Evolutionary conservation across 2,888 invertebrate species (phyloP).

Genomic region (Desoria tigrina): DNA sequence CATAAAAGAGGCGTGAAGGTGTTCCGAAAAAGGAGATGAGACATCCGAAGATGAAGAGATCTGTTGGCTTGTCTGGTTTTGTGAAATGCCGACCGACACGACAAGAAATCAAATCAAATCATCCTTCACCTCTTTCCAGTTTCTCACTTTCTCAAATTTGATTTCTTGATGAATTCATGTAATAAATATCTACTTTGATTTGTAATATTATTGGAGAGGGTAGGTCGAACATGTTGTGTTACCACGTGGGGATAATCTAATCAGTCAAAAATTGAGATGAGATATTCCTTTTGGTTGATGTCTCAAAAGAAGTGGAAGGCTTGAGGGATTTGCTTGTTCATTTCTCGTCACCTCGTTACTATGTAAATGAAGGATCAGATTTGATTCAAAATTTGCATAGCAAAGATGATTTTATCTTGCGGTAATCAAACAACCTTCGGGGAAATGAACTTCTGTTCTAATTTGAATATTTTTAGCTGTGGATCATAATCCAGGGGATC

Average conservation of each 20-base stretch:
- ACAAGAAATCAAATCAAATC: conserved; percentile 19
- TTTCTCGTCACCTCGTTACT: conserved; percentile 41
- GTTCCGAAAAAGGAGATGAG: conserved; percentile 19
- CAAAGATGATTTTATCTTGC: conserved; percentile 20
- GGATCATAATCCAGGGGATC: too few relatives aligned
- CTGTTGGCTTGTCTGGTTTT: conserved; percentile 25
- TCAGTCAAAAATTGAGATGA: conserved; percentile 2
- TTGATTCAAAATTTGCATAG: not conserved
- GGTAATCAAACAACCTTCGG: conserved; percentile 8
- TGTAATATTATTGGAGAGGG: too few relatives aligned
- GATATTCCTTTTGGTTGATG: not conserved
- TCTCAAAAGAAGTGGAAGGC: not conserved
- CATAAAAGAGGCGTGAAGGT: conserved; percentile 42
- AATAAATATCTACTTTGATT: not conserved
- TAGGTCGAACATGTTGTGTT: not conserved
- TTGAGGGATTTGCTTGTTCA: conserved; percentile 13
- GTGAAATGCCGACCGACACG: conserved; percentile 11
- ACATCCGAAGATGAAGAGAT: not conserved
- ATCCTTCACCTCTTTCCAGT: conserved; percentile 15
- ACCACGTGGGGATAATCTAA: conserved; percentile 8
- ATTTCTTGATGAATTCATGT: conserved; percentile 21
- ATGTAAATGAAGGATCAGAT: conserved; percentile 36
- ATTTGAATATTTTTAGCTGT: too few relatives aligned
- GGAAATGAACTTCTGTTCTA: conserved; percentile 7
- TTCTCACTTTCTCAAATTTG: conserved; percentile 15